Base-by-base conservation (phyloP, 2,888 invertebrate genomes). In the Amitus sp. region DNA sequence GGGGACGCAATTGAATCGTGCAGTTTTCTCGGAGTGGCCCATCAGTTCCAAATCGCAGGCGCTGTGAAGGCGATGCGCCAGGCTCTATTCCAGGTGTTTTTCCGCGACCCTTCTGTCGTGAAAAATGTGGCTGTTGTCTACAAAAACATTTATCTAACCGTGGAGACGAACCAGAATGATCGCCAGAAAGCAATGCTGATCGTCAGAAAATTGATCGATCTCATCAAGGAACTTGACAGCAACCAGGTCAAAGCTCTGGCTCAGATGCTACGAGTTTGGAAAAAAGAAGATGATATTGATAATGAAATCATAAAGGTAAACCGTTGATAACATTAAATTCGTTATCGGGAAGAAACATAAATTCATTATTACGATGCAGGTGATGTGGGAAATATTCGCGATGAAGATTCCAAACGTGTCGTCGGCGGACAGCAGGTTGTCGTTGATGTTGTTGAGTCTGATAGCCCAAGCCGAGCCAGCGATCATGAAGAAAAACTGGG, bases 1-100 rank as follows among this genome's bases (percentile, higher is more conserved):
- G 87, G 91, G 0, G 96, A 96, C 79, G 92, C 95, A 10, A 87
- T 90, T 50, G 97, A 96, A 79, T 92, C 96, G 0, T 91, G 97
- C 19, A 90, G 93, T 58, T 94, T 96, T 78, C 92, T 97, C 70
- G 92, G 93, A 0, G 88, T 90, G 0, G 92, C 93, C 0, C 90
- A 88, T 73, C 87, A 91, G 66, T 94, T 94, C 74, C 89, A 90
- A 50, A 87, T 94, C n/a, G 87, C 89, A 61, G 89, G 89, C 47
- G 90, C 91, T 2, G 86, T 89, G 68, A 74, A 83, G 28, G 94
- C 93, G 69, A 65, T 77, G 46, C 76, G 73, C 19, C 78, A 75
- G 62, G 79, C 79, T 10, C 62, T 80, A 12, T 73, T 74, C 19
- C 79, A 80, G 69, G 73, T 77, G 2, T 75, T 77, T 18, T 75